Evolutionary conservation across 2,113 vertebrate genomes (phyloP), one percentile per base, ranked within the genome.

Genomic region (Piprites chloris): DNA sequence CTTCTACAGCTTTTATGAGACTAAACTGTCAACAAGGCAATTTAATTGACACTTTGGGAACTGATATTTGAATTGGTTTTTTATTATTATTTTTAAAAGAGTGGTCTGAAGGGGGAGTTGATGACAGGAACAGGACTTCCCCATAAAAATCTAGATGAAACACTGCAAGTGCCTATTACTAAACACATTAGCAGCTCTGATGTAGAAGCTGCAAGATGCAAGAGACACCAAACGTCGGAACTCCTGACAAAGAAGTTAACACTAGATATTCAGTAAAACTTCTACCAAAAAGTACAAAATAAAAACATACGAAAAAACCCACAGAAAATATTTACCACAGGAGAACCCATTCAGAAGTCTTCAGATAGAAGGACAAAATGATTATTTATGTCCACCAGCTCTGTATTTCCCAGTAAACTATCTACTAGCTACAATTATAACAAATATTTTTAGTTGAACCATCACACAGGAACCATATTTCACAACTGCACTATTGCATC

Each of bases 101-200:
- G 19, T 47, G 27, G 27, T 30, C 33, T 81, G 59, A 89, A 66
- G 76, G 14, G 87, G 7, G 9, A 73, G 32, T n/a, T 81, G 90
- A 77, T 63, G 79, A 83, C 52, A 93, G 62, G 56, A 95, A 71
- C 2, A 20, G 65, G 92, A 96, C 72, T 71, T 96, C 82, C 78
- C 85, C 46, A 67, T 47, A 80, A 89, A 94, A 93, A 74, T 44
- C 50, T 55, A 82, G 19, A 87, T 37, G 68, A 90, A 95, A 93
- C 93, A 66, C 30, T 80, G 24, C 52, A 90, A 85, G n/a, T 71
- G 58, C 21, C 68, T 80, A 65, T 72, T 80, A 59, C 42, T 71
- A 80, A 88, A 94, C 47, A 80, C 75, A 85, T 80, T 77, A 88
- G 39, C 59, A 95, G 56, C 42, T 85, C 59, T 77, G 55, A 73